Percentiles rank a stretch among this genome's conserved stretches.
Evolutionary conservation across 2,113 vertebrate genomes (phyloP).

Genomic region (Poeciliopsis prolifica): DNA sequence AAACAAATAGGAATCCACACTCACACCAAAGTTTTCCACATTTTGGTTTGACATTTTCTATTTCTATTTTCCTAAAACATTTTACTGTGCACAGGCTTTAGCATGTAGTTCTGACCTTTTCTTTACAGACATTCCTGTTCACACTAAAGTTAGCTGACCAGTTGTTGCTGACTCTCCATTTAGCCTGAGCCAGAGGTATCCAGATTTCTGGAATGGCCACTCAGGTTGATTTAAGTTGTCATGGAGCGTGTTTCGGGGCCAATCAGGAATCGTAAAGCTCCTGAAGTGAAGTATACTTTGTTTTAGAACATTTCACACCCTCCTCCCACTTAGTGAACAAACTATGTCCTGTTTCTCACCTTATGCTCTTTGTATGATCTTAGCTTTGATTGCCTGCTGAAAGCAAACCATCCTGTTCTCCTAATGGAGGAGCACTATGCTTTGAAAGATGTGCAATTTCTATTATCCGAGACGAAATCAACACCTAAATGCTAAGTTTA

Average conservation of each 20-base stretch:
- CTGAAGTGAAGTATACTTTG: too few species aligned
- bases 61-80: too few species aligned
- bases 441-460: not conserved
- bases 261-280: too few species aligned
- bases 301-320: too few species aligned
- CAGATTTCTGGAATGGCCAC: too few species aligned
- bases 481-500: not conserved
- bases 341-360: conserved; percentile 5
- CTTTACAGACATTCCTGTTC: too few species aligned
- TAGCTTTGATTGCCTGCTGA: conserved; percentile 23
- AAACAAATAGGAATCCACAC: not conserved
- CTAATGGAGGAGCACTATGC: not conserved
- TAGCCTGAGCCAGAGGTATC: too few species aligned
- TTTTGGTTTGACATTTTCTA: too few species aligned
- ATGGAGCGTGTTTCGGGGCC: too few species aligned
- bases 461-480: not conserved
- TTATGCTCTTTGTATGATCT: conserved; percentile 18
- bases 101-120: conserved; percentile 21
- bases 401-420: conserved; percentile 28
- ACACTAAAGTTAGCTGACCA: conserved; percentile 13
- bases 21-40: too few species aligned
- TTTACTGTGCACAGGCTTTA: too few species aligned
- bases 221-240: too few species aligned
- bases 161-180: conserved; percentile 9
- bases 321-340: not conserved